Percentiles rank a stretch among this genome's conserved stretches.
Conservation (phyloP, 2,888 invertebrate species). For the Heliconius hortense region DNA sequence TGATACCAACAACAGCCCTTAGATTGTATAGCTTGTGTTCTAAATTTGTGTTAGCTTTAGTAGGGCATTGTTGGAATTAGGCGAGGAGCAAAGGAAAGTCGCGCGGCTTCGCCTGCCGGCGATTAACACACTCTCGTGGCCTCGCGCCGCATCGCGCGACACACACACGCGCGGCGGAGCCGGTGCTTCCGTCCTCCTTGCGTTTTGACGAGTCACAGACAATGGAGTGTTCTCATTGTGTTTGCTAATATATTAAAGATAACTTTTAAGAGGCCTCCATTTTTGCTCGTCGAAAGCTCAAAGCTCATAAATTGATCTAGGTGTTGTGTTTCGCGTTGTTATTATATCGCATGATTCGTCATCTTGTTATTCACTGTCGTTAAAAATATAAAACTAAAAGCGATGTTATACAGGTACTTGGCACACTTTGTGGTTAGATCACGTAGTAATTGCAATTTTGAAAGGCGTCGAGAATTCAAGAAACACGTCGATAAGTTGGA, state of each 20-base stretch:
- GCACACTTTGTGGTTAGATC: slow-evolving; percentile 74
- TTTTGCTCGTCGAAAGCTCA: slow-evolving; percentile 63
- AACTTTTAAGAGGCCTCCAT: slow-evolving; percentile 59
- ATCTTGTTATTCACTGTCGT: slow-evolving; percentile 72
- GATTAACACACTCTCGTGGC: slow-evolving; percentile 41
- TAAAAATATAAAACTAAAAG: slow-evolving; percentile 63
- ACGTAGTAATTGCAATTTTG: slow-evolving; percentile 24
- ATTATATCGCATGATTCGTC: slow-evolving; percentile 77
- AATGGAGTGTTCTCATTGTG: slow-evolving; percentile 29
- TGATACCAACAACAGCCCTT: slow-evolving; percentile 40
- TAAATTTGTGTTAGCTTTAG: slow-evolving; percentile 38
- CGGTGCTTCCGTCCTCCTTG: slow-evolving; percentile 70
- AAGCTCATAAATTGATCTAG: slow-evolving; percentile 63
- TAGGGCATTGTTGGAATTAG: slow-evolving; percentile 54
- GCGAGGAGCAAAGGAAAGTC: slow-evolving; percentile 45
- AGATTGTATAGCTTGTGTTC: slow-evolving; percentile 37
- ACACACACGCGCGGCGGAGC: slow-evolving; percentile 79
- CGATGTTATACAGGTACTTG: slow-evolving; percentile 71
- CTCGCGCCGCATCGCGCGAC: slow-evolving; percentile 60
- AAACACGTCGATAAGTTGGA: slow-evolving; percentile 30
- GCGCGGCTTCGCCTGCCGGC: slow-evolving; percentile 52
- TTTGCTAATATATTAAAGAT: slow-evolving; percentile 36
- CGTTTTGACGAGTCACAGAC: slow-evolving; percentile 42
- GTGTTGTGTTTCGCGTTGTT: slow-evolving; percentile 76
- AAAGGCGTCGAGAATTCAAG: slow-evolving; percentile 44